These are phyloP conservation scores for Drosophila melanica DNA, from an alignment of 1,140 invertebrate species.

Conservation along the genomic window DNA sequence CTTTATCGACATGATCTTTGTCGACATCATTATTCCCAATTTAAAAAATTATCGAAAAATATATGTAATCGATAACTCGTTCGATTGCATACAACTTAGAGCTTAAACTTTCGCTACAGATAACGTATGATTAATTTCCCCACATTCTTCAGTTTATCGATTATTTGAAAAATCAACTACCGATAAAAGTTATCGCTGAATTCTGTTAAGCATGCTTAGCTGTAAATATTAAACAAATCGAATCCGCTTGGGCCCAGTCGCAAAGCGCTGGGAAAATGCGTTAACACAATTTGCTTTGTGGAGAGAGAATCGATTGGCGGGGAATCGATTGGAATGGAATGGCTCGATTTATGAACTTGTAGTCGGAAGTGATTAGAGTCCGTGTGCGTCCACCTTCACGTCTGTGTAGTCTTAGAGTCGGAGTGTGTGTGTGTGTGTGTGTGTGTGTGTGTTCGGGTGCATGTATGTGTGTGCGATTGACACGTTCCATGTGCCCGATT, in stretches of 20 bases:
- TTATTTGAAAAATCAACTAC: not conserved
- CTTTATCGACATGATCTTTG: too few species aligned
- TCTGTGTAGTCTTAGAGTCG: slow-evolving; percentile 1
- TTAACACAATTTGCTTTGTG: slow-evolving; percentile 33
- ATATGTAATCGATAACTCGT: too few species aligned
- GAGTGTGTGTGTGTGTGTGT: slow-evolving; percentile 16
- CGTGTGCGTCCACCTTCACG: slow-evolving; percentile 41
- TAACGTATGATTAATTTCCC: too few species aligned
- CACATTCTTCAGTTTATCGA: not conserved
- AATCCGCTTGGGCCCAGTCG: not conserved
- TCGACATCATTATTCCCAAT: too few species aligned
- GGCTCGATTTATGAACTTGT: slow-evolving; percentile 66
- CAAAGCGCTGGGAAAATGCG: slow-evolving; percentile 41
- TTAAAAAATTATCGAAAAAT: too few species aligned
- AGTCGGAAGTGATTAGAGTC: slow-evolving; percentile 72
- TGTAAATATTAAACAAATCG: not conserved
- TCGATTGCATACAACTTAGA: too few species aligned
- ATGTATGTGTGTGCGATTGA: slow-evolving; percentile 69
- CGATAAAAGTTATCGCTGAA: too few species aligned
- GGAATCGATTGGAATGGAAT: not conserved
- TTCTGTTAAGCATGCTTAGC: not conserved
- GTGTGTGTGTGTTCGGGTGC: slow-evolving; percentile 18
- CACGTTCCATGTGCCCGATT: slow-evolving; percentile 67
- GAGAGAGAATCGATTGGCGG: not conserved
- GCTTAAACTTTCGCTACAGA: too few species aligned